Evolutionary conservation across 2,888 invertebrate genomes (phyloP), one percentile per base, ranked within the genome.

Genomic region (Dexiosoma caninum): DNA sequence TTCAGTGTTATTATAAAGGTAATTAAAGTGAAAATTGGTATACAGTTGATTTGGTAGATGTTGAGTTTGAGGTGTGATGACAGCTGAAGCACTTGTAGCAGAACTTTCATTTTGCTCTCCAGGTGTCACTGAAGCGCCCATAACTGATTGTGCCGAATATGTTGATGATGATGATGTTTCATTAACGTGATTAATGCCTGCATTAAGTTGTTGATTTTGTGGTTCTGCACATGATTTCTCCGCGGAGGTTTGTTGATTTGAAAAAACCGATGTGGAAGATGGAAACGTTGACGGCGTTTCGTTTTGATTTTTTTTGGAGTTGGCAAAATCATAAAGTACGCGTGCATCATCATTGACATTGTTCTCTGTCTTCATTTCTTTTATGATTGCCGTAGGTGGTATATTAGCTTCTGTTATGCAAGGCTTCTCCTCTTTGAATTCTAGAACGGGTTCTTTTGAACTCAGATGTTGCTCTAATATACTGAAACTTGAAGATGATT

Each of bases 401-500:
- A 76, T 8, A 32, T 9, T 81, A 16, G 59, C 14, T 67, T 82
- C 70, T 32, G 76, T 78, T 40, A 81, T 70, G 42, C 67, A 78
- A 2, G 81, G 64, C 7, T 82, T 77, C 55, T 83, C 83, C 46
- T 79, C 67, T 30, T 83, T 83, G 16, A 72, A 77, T 21, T 81
- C 81, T 14, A 82, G 55, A 44, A 78, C 53, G 0, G 77, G 64
- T 57, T 76, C 76, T 60, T 83, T 83, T 0, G 72, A 80, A 49
- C 60, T 87, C 9, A 88, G 83, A 80, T 88, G 88, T 60, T 88
- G 87, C 67, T 88, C 88, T 37, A 88, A 78, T 9, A 88, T 88
- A 78, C 86, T 88, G 51, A 83, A 82, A 19, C 72, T 81, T 44
- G 71, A 71, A 62, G 40, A 78, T 30, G 59, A 2, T 46, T 78